These are phyloP conservation scores for Gadus chalcogrammus DNA, from an alignment of 2,113 vertebrate genomes.

Conservation along the genomic window DNA sequence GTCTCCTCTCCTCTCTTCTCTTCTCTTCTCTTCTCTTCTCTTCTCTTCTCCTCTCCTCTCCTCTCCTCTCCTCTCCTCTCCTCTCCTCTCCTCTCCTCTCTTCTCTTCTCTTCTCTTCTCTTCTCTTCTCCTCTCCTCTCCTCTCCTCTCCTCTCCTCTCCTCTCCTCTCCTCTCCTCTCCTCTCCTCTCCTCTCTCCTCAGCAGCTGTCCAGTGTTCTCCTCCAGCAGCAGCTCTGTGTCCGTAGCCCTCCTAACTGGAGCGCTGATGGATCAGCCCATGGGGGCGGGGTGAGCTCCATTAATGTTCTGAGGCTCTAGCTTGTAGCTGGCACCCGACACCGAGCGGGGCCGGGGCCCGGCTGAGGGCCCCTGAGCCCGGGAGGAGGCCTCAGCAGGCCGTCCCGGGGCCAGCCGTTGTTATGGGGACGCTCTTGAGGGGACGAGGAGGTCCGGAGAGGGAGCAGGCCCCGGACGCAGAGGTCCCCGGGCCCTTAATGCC, in stretches of 20 bases:
- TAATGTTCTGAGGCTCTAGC: no score
- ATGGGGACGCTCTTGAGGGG: no score
- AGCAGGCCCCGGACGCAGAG: no score
- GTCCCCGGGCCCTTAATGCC: no score
- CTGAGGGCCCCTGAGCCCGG: no score
- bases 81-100: background rate
- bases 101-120: background rate
- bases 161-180: background rate
- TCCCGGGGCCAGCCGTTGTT: no score
- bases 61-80: background rate
- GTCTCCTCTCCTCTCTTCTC: background rate
- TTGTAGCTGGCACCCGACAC: no score
- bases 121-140: background rate
- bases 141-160: background rate
- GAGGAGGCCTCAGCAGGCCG: no score
- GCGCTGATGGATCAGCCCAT: slow-evolving; percentile 25
- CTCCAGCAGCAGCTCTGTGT: background rate
- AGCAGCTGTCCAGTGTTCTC: background rate
- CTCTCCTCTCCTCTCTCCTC: background rate
- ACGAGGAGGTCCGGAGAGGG: no score
- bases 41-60: background rate
- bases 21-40: background rate
- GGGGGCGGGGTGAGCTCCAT: no score
- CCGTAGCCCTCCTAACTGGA: background rate
- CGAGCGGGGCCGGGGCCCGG: no score